phyloP scores from a whole-genome alignment of 2,888 invertebrate species.

The Pemphredon lugubris region DNA sequence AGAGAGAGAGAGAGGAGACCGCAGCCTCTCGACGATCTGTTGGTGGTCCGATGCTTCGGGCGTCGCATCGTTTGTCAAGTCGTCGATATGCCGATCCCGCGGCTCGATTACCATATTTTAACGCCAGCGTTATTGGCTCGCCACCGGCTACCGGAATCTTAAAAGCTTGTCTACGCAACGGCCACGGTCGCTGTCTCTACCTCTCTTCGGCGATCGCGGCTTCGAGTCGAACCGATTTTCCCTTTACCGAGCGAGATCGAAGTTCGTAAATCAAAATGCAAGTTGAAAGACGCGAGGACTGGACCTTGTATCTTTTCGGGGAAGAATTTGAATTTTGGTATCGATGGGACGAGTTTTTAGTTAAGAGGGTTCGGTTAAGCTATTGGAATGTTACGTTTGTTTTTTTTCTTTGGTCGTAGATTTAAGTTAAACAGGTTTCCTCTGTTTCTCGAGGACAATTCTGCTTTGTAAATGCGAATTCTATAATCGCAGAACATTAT shows the following conservation, averaged over 20 bases:
- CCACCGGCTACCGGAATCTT: constrained; percentile 79
- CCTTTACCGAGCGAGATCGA: neutral
- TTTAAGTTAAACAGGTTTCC: too few species aligned
- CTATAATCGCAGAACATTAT: too few species aligned
- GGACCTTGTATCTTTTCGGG: too few species aligned
- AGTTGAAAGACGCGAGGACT: too few species aligned
- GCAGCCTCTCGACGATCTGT: constrained; percentile 69
- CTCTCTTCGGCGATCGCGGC: neutral
- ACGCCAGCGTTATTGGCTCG: constrained; percentile 79
- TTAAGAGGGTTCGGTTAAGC: too few species aligned
- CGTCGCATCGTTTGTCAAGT: constrained; percentile 80
- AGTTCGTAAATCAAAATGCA: neutral
- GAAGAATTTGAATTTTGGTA: too few species aligned
- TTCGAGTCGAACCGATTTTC: constrained; percentile 23
- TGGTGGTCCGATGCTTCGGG: constrained; percentile 79
- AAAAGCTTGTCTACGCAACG: constrained; percentile 57
- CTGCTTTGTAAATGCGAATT: too few species aligned
- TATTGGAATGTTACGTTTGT: too few species aligned
- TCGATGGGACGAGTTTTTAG: too few species aligned
- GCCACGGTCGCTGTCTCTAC: neutral
- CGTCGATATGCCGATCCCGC: constrained; percentile 80
- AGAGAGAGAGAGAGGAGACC: constrained; percentile 29
- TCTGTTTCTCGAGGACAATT: too few species aligned
- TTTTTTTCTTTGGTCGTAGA: too few species aligned
- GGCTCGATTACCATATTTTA: constrained; percentile 81